phyloP scores from a whole-genome alignment of 2,888 invertebrate species.

The Spisula subtruncata region DNA sequence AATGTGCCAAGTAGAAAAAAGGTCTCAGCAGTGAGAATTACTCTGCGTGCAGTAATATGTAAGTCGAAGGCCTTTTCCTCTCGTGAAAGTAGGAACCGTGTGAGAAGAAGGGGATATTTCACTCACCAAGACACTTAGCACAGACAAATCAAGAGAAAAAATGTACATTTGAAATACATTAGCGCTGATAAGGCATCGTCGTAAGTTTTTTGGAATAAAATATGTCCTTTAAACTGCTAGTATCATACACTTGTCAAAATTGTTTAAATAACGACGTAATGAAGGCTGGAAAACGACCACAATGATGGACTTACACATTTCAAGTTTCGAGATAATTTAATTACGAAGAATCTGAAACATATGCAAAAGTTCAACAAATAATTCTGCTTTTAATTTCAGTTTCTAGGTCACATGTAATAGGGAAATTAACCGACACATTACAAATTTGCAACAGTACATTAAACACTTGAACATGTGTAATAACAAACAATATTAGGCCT shows the following conservation, averaged over 20 bases:
- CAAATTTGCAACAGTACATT: background rate
- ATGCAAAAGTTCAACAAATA: background rate
- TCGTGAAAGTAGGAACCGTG: background rate
- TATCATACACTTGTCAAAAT: background rate
- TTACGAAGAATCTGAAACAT: background rate
- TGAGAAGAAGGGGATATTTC: background rate
- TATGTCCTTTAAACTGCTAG: background rate
- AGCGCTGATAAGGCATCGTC: background rate
- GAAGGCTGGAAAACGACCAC: background rate
- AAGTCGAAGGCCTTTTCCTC: background rate
- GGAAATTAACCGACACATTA: background rate
- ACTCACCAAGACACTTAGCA: background rate
- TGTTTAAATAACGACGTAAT: background rate
- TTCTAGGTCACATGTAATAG: background rate
- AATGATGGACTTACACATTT: background rate
- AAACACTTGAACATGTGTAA: background rate
- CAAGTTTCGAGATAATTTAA: background rate
- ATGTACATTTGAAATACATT: background rate
- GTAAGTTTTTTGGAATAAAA: background rate
- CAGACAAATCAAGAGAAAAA: background rate
- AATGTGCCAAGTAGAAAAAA: constrained; percentile 1
- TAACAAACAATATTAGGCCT: too few species aligned
- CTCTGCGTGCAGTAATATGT: background rate
- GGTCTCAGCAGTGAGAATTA: background rate
- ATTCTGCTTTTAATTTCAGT: background rate